These are phyloP conservation scores for Pithys albifrons DNA, from an alignment of 2,113 vertebrate genomes.

Conservation along the genomic window DNA sequence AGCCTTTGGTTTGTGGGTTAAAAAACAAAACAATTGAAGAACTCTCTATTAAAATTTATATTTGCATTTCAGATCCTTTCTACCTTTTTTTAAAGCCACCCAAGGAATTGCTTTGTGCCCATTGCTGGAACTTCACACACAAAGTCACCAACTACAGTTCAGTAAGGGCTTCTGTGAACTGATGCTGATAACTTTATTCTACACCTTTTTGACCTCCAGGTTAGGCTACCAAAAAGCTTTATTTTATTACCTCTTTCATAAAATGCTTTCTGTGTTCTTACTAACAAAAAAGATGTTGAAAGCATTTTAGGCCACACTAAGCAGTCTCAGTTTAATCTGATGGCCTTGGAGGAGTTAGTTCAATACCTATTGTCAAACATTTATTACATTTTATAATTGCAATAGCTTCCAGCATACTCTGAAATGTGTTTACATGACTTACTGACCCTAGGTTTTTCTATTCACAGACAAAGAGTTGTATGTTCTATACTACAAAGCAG, in stretches of 20 bases:
- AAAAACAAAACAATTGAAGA: background rate
- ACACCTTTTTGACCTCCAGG: background rate
- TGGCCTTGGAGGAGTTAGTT: background rate
- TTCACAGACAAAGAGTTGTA: background rate
- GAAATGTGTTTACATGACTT: background rate
- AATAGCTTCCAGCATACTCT: background rate
- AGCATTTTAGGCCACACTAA: background rate
- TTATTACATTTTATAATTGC: slow-evolving; percentile 18
- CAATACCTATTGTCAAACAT: background rate
- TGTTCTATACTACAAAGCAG: background rate
- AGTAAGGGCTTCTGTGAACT: background rate
- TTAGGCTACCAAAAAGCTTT: background rate
- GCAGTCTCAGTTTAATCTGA: background rate
- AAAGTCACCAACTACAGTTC: background rate
- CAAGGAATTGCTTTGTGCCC: background rate
- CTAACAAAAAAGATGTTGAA: slow-evolving; percentile 1
- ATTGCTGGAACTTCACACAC: background rate
- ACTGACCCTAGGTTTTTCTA: background rate
- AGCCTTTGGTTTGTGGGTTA: background rate
- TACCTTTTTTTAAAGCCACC: background rate
- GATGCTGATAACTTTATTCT: background rate
- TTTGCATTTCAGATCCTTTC: background rate
- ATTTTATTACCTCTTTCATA: background rate
- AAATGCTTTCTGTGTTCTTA: background rate
- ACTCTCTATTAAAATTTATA: background rate